These are phyloP conservation scores for Drosophila incognita DNA, from an alignment of 2,888 invertebrate genomes.

Conservation along the genomic window DNA sequence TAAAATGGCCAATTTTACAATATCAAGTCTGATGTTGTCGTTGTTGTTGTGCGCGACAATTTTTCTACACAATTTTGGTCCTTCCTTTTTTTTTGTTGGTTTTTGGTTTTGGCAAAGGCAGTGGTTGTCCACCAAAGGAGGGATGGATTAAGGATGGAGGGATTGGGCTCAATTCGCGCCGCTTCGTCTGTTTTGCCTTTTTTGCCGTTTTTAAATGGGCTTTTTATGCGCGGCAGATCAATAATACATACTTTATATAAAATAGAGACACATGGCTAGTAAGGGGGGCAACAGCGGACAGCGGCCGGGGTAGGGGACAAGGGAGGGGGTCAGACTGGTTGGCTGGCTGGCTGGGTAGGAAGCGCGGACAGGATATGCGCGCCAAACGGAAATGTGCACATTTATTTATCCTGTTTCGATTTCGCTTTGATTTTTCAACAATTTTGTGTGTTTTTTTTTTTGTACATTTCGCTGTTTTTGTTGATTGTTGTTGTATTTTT, in stretches of 20 bases:
- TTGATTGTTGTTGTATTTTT: slow-evolving; percentile 24
- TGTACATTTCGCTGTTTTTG: slow-evolving; percentile 32
- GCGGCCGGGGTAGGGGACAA: background rate
- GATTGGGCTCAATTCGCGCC: slow-evolving; percentile 56
- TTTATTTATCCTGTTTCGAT: slow-evolving; percentile 82
- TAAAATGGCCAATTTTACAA: slow-evolving; percentile 81
- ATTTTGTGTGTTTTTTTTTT: slow-evolving; percentile 15
- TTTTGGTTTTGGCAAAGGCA: background rate
- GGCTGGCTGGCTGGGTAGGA: slow-evolving; percentile 48
- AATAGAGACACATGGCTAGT: slow-evolving; percentile 40
- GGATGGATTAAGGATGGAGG: background rate
- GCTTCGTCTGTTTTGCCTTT: slow-evolving; percentile 55
- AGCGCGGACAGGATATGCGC: slow-evolving; percentile 79
- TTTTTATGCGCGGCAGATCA: slow-evolving; percentile 82
- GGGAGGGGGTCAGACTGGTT: background rate
- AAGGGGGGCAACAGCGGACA: background rate
- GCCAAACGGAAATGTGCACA: slow-evolving; percentile 80
- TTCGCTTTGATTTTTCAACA: slow-evolving; percentile 76
- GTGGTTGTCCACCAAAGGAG: slow-evolving; percentile 2
- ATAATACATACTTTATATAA: slow-evolving; percentile 76
- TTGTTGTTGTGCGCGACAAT: slow-evolving; percentile 56
- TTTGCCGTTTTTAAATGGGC: slow-evolving; percentile 76
- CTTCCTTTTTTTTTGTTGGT: slow-evolving; percentile 33
- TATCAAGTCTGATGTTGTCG: slow-evolving; percentile 55
- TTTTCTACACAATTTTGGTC: slow-evolving; percentile 73